phyloP scores from a whole-genome alignment of 2,113 vertebrate species.

The Sterrhoptilus dennistouni region DNA sequence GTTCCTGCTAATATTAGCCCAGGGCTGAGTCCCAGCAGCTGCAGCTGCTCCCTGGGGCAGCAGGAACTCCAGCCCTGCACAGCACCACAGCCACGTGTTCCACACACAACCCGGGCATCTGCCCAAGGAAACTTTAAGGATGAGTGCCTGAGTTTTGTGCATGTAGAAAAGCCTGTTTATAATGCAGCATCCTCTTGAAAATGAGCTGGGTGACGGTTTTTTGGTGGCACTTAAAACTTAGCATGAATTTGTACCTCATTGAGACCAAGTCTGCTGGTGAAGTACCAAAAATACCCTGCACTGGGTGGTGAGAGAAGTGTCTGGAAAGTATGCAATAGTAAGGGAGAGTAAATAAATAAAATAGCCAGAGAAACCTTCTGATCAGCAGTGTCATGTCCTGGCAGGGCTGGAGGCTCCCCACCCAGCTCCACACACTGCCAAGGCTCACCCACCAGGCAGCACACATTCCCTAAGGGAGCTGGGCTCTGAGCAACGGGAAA shows the following conservation, averaged over 20 bases:
- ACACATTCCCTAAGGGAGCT: fast-evolving
- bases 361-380: neutral
- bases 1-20: slow-evolving; percentile 64
- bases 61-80: neutral
- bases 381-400: neutral
- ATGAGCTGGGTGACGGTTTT: neutral
- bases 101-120: neutral
- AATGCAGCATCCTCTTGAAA: neutral
- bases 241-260: fast-evolving
- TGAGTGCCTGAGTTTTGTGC: fast-evolving
- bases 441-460: neutral
- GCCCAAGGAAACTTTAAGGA: neutral
- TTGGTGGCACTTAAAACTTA: neutral
- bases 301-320: neutral
- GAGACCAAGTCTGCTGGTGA: neutral
- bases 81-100: neutral
- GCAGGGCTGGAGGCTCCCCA: neutral
- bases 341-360: neutral
- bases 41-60: slow-evolving; percentile 37
- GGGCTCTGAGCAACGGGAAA: neutral
- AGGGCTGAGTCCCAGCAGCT: neutral
- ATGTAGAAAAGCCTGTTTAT: neutral
- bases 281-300: neutral
- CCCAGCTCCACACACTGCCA: neutral
- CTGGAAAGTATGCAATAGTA: neutral